Conservation (phyloP, 2,797 vertebrate species). For the Tenualosa ilisha region DNA sequence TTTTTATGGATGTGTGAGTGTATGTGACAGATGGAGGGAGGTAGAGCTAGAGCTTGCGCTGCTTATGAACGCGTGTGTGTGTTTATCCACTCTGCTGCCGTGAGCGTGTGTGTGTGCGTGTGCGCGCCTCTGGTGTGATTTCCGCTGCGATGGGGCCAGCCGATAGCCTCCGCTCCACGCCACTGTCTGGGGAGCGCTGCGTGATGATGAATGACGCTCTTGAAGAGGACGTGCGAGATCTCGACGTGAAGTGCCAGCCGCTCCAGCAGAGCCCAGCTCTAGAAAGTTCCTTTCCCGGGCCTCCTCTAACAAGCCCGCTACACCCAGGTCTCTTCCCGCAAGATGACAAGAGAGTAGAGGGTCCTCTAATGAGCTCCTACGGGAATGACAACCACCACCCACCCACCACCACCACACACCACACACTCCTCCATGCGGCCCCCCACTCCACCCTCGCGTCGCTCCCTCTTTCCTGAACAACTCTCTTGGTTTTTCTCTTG, state of each 20-base stretch:
- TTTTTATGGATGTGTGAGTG: too few relatives aligned
- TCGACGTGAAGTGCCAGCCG: background rate
- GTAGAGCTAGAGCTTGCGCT: too few relatives aligned
- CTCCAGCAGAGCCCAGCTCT: background rate
- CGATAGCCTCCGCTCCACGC: background rate
- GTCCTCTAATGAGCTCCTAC: background rate
- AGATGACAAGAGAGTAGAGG: background rate
- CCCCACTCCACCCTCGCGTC: background rate
- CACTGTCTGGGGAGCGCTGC: background rate
- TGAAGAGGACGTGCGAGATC: constrained; percentile 37
- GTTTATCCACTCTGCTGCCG: background rate
- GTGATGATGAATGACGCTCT: constrained; percentile 41
- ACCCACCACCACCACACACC: too few relatives aligned
- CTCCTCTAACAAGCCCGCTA: background rate
- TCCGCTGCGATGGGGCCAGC: background rate
- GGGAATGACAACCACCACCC: background rate
- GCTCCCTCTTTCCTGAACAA: background rate
- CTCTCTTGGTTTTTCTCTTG: background rate
- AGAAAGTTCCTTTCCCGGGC: background rate
- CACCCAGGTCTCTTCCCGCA: background rate
- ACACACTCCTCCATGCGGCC: too few relatives aligned
- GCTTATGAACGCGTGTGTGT: background rate
- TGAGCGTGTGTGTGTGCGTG: background rate
- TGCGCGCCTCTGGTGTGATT: constrained; percentile 1
- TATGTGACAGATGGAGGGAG: too few relatives aligned